phyloP scores from a whole-genome alignment of 2,113 vertebrate genomes.

The Mus spicilegus region DNA sequence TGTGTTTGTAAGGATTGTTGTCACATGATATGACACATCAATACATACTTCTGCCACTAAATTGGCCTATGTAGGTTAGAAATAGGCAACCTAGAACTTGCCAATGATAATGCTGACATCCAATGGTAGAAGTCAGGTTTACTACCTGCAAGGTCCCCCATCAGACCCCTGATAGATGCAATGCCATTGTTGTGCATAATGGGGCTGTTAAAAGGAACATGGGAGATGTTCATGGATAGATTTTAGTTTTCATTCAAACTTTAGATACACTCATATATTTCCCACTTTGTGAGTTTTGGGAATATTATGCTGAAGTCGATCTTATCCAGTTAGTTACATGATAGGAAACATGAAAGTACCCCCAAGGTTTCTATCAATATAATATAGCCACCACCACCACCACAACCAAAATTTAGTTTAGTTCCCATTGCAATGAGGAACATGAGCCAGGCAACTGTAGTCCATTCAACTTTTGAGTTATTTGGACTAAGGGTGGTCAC shows the following conservation, averaged over 20 bases:
- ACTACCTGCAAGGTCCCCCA: neutral
- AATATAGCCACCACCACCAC: neutral
- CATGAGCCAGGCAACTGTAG: neutral
- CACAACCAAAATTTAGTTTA: neutral
- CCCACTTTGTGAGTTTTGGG: neutral
- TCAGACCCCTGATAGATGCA: too few relatives aligned
- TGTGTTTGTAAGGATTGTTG: neutral
- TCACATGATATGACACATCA: neutral
- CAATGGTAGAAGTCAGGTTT: neutral
- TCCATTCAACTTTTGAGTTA: neutral
- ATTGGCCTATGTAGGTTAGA: neutral
- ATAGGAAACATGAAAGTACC: neutral
- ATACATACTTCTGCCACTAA: neutral
- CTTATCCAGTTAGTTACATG: neutral
- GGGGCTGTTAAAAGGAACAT: neutral
- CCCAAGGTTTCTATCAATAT: neutral
- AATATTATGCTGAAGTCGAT: conserved; percentile 24
- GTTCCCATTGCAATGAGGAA: neutral
- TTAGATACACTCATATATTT: neutral
- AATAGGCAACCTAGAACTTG: neutral
- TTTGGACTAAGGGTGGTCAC: neutral
- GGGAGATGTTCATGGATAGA: neutral
- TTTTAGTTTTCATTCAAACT: neutral
- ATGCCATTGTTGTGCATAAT: neutral
- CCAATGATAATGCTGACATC: neutral